These are phyloP conservation scores for Aramus guarauna DNA, from an alignment of 2,113 vertebrate genomes.

Conservation along the genomic window DNA sequence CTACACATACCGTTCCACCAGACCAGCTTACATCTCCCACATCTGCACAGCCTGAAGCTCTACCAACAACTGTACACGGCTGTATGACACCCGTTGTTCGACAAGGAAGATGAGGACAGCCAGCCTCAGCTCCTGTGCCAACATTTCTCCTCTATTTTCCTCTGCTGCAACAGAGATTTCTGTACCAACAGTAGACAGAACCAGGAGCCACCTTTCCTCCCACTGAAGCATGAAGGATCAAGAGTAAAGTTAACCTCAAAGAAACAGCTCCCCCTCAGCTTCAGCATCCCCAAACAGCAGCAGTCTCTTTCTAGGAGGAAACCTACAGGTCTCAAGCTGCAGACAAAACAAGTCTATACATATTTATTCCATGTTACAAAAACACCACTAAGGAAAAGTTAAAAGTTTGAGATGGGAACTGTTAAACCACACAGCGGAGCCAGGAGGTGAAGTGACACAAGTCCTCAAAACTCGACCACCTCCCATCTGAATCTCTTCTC, in stretches of 20 bases:
- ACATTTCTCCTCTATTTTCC: not conserved
- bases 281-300: not conserved
- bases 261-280: not conserved
- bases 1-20: not conserved
- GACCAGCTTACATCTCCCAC: not conserved
- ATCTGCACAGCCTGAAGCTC: fast-evolving
- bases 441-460: not conserved
- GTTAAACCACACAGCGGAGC: not conserved
- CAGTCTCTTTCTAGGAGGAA: not conserved
- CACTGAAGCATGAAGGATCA: not conserved
- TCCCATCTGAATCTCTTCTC: not conserved
- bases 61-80: not conserved
- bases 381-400: not conserved
- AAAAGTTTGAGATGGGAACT: not conserved
- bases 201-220: not conserved
- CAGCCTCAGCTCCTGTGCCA: not conserved
- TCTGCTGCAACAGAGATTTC: not conserved
- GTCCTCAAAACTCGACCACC: not conserved
- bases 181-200: not conserved
- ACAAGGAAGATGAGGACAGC: not conserved
- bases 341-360: fast-evolving
- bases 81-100: not conserved
- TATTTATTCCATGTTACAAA: not conserved
- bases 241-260: not conserved
- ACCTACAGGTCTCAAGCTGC: not conserved